phyloP scores from a whole-genome alignment of 2,797 vertebrate species.

The Neopelma chrysocephalum region DNA sequence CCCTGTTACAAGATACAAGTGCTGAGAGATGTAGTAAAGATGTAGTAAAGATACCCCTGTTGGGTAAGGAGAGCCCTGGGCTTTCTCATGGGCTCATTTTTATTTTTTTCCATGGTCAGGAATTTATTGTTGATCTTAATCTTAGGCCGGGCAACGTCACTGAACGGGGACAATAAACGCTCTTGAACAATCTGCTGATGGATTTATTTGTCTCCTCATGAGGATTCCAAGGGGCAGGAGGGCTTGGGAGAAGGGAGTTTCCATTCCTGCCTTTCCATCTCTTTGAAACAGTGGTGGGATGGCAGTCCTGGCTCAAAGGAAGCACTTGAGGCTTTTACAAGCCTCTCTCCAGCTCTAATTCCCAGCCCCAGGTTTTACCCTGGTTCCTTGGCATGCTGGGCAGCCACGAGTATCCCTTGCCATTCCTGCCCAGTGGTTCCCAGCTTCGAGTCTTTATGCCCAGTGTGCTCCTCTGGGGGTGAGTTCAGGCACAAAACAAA shows the following conservation, averaged over 20 bases:
- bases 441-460: neutral
- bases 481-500: neutral
- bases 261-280: neutral
- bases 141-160: constrained; percentile 37
- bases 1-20: neutral
- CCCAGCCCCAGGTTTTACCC: neutral
- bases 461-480: neutral
- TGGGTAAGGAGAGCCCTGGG: constrained; percentile 27
- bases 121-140: constrained; percentile 72
- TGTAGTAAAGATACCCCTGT: constrained; percentile 66
- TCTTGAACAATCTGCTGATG: constrained; percentile 25
- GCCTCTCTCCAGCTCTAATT: neutral
- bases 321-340: neutral
- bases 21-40: constrained; percentile 67
- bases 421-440: neutral
- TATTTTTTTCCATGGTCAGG: constrained; percentile 12
- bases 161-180: constrained; percentile 10
- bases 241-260: neutral
- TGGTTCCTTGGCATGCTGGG: neutral
- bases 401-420: neutral
- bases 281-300: neutral
- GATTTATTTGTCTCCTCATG: constrained; percentile 43
- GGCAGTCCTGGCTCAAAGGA: neutral
- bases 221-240: neutral
- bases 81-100: constrained; percentile 43